Evolutionary conservation across 2,888 invertebrate genomes (phyloP).

Genomic region (Acrocyrtus sp.): DNA sequence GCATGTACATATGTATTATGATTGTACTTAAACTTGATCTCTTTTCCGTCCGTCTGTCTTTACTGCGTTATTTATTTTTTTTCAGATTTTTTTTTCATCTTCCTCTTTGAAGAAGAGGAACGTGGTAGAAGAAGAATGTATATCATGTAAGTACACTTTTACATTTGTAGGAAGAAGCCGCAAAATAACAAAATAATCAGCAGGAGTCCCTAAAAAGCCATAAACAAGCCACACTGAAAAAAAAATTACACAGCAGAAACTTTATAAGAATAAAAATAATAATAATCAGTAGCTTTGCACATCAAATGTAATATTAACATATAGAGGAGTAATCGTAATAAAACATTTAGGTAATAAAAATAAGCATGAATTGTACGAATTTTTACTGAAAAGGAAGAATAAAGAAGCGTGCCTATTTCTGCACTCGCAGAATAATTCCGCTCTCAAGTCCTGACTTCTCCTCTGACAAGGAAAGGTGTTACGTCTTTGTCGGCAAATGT

Average conservation of each 20-base stretch:
- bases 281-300: too few species aligned
- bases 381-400: too few species aligned
- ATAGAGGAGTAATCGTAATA: too few species aligned
- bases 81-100: background rate
- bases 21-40: slow-evolving; percentile 23
- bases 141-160: too few species aligned
- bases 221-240: slow-evolving; percentile 17
- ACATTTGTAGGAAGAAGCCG: slow-evolving; percentile 18
- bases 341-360: too few species aligned
- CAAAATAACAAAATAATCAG: slow-evolving; percentile 23
- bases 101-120: too few species aligned
- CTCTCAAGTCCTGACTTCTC: too few species aligned
- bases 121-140: too few species aligned
- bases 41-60: background rate
- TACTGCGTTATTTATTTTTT: background rate
- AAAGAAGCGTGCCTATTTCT: too few species aligned
- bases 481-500: background rate
- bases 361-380: too few species aligned
- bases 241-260: background rate
- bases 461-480: too few species aligned
- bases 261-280: background rate
- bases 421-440: background rate
- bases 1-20: background rate
- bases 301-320: background rate
- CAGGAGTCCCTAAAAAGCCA: slow-evolving; percentile 28